Conservation (phyloP, 2,797 vertebrate species). For the Nannoperca obscura region DNA sequence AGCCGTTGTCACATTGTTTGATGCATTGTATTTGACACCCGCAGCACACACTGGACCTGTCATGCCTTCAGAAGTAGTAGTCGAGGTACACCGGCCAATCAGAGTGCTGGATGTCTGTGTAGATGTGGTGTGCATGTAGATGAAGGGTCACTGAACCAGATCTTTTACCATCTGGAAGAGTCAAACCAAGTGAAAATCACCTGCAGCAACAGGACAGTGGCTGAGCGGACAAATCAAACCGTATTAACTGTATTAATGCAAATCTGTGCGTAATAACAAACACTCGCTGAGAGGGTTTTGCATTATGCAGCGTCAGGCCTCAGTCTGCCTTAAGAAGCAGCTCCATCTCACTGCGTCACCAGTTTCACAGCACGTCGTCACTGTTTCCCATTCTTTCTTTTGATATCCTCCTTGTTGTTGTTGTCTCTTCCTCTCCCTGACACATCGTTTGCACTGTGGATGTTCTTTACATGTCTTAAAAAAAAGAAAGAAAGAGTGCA, state of each 20-base stretch:
- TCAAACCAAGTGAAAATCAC: conserved; percentile 3
- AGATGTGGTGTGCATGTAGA: not conserved
- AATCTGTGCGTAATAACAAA: conserved; percentile 35
- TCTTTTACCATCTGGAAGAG: conserved; percentile 30
- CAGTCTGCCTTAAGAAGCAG: conserved; percentile 28
- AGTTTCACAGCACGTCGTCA: conserved; percentile 24
- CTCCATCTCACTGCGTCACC: conserved; percentile 5
- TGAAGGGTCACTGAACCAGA: conserved; percentile 11
- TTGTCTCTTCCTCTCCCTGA: not conserved
- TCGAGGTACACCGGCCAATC: not conserved
- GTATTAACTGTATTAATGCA: not conserved
- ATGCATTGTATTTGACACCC: not conserved
- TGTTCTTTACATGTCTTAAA: not conserved
- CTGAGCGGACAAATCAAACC: not conserved
- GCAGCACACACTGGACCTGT: not conserved
- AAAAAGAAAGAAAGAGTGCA: not conserved
- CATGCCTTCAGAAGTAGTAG: no score
- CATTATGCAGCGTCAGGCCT: conserved; percentile 48
- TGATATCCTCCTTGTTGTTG: not conserved
- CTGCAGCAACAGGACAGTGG: not conserved
- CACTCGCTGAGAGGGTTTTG: conserved; percentile 34
- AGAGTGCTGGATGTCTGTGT: not conserved
- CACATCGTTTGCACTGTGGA: not conserved
- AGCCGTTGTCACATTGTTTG: not conserved
- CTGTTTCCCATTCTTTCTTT: no score